These are phyloP conservation scores for Trachelus stipa DNA, from an alignment of 2,888 invertebrate species.

Conservation along the genomic window DNA sequence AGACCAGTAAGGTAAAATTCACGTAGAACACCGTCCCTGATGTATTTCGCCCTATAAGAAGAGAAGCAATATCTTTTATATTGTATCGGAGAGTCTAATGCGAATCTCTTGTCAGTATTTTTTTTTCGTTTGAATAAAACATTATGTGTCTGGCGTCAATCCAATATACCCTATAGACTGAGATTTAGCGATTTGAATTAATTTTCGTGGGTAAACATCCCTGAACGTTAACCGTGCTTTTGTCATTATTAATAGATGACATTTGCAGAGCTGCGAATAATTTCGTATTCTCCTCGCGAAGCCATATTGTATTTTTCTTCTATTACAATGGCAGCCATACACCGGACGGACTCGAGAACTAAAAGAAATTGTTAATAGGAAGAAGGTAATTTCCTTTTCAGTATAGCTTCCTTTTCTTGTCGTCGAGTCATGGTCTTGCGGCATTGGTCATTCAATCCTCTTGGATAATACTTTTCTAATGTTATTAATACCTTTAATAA, in stretches of 20 bases:
- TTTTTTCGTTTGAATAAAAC: not conserved
- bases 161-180: not conserved
- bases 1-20: not conserved
- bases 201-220: not conserved
- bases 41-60: not conserved
- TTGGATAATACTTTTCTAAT: not conserved
- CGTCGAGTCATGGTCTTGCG: not conserved
- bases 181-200: not conserved
- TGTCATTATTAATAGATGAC: not conserved
- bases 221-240: not conserved
- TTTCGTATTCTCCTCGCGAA: not conserved
- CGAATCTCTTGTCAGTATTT: not conserved
- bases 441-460: not conserved
- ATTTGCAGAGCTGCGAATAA: not conserved
- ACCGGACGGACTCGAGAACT: not conserved
- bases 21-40: not conserved
- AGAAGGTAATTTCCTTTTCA: not conserved
- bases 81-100: not conserved
- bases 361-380: not conserved
- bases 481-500: not conserved
- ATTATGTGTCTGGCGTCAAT: not conserved
- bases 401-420: not conserved
- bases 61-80: not conserved
- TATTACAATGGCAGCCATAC: not conserved
- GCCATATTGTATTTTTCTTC: not conserved